Conservation (phyloP, 2,797 vertebrate species). For the Dryobates pubescens region DNA sequence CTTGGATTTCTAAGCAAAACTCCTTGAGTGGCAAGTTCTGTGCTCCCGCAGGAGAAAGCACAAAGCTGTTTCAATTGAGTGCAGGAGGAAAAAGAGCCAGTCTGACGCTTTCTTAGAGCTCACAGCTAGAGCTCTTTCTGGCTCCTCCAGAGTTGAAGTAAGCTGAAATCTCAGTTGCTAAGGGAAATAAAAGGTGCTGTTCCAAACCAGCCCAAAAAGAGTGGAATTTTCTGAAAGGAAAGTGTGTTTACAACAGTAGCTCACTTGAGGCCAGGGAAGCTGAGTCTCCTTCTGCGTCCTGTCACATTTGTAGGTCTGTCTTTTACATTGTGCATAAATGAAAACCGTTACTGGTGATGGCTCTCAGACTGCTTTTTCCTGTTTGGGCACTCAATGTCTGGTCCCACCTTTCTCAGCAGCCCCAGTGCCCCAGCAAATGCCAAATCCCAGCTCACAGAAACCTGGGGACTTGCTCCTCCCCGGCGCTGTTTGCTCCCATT, state of each 20-base stretch:
- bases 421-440: rapidly evolving
- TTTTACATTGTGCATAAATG: not conserved
- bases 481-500: rapidly evolving
- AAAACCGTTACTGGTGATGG: not conserved
- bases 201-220: not conserved
- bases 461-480: not conserved
- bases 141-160: not conserved
- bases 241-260: not conserved
- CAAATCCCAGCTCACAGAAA: rapidly evolving
- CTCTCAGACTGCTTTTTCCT: not conserved
- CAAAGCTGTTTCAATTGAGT: not conserved
- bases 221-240: not conserved
- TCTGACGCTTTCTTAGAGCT: not conserved
- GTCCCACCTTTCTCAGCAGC: not conserved
- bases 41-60: not conserved
- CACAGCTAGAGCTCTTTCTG: not conserved
- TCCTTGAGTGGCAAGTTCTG: not conserved
- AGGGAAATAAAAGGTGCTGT: not conserved
- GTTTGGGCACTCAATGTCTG: rapidly evolving
- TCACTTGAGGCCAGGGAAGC: not conserved
- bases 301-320: not conserved
- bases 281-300: not conserved
- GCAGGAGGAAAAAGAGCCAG: not conserved
- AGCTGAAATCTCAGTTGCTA: not conserved
- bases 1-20: not conserved